Conservation (phyloP, 2,888 invertebrate genomes). For the Phania funesta region DNA sequence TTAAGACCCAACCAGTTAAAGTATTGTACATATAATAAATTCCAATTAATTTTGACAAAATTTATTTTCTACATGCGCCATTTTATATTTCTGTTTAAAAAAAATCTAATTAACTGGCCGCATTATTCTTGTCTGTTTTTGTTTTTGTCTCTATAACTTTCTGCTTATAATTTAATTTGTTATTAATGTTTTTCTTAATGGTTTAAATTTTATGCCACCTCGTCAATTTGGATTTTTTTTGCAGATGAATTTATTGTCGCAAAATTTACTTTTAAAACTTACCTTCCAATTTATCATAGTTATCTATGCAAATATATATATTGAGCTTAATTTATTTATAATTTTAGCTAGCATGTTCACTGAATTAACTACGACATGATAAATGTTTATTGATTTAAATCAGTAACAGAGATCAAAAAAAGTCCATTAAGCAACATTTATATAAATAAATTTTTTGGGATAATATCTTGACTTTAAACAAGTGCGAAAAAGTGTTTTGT, state of each 20-base stretch:
- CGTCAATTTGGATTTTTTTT: neutral
- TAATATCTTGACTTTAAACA: slow-evolving; percentile 38
- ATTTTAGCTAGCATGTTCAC: slow-evolving; percentile 34
- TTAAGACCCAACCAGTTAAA: neutral
- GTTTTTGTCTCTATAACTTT: slow-evolving; percentile 16
- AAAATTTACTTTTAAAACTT: slow-evolving; percentile 38
- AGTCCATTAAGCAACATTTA: too few species aligned
- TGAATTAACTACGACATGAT: slow-evolving; percentile 60
- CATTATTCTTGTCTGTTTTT: slow-evolving; percentile 12
- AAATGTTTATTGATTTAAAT: slow-evolving; percentile 55
- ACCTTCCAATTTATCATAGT: slow-evolving; percentile 45
- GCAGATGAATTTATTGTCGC: slow-evolving; percentile 23
- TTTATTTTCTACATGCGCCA: neutral
- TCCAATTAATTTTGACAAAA: neutral
- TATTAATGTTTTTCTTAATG: slow-evolving; percentile 47
- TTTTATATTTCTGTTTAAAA: neutral
- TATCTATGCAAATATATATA: slow-evolving; percentile 59
- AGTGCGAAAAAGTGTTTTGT: slow-evolving; percentile 45
- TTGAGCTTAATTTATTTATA: slow-evolving; percentile 30
- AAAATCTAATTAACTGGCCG: slow-evolving; percentile 24
- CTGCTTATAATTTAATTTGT: slow-evolving; percentile 17
- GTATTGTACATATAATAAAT: neutral
- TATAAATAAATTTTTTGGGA: slow-evolving; percentile 23
- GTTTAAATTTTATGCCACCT: slow-evolving; percentile 38
- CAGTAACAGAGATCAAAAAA: slow-evolving; percentile 10